Conservation (phyloP, 1,140 invertebrate genomes). For the Drosophila nikananu region DNA sequence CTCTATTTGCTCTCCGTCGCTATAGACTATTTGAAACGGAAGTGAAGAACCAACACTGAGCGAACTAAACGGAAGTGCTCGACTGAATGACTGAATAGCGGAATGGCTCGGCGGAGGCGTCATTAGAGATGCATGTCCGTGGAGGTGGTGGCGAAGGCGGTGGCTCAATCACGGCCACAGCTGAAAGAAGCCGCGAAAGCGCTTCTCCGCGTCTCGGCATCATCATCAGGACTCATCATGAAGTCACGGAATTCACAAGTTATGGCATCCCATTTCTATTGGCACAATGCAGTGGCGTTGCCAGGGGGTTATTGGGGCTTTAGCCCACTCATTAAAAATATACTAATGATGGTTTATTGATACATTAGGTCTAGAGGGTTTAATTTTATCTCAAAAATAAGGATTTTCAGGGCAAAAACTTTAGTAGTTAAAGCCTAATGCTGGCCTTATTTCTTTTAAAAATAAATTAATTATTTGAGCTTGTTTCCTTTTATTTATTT, state of each 20-base stretch:
- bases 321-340: neutral
- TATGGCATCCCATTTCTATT: neutral
- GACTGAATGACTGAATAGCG: constrained; percentile 63
- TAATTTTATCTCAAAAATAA: neutral
- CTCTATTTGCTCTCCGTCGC: constrained; percentile 51
- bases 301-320: neutral
- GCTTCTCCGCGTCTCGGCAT: too few species aligned
- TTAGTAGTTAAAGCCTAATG: too few species aligned
- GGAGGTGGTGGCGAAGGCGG: neutral
- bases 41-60: constrained; percentile 59
- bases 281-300: constrained; percentile 2
- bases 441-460: neutral
- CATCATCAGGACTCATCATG: constrained; percentile 38
- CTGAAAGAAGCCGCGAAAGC: constrained; percentile 12
- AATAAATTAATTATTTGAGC: neutral
- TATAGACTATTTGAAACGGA: constrained; percentile 72
- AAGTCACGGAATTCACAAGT: constrained; percentile 23
- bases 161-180: constrained; percentile 14
- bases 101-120: constrained; percentile 57
- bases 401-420: neutral
- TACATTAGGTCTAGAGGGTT: too few species aligned
- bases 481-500: neutral
- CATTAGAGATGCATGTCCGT: constrained; percentile 73
- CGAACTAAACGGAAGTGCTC: constrained; percentile 61
- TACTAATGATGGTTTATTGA: neutral